phyloP scores from a whole-genome alignment of 1,140 invertebrate species.

The Dermatophagoides farinae region DNA sequence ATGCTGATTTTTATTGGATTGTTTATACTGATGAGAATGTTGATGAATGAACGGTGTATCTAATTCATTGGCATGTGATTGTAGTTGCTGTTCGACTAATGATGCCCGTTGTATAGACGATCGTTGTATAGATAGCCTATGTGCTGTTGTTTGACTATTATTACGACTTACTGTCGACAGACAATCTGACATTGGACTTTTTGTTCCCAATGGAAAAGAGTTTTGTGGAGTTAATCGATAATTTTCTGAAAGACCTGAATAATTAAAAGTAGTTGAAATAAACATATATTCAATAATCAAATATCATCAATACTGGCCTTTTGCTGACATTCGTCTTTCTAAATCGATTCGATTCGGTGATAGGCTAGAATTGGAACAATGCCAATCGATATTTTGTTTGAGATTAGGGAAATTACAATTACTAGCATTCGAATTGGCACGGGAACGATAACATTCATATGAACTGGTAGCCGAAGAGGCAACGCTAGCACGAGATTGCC shows the following conservation, averaged over 20 bases:
- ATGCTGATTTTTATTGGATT: slow-evolving; percentile 16
- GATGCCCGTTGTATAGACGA: background rate
- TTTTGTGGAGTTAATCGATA: slow-evolving; percentile 1
- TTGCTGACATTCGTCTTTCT: background rate
- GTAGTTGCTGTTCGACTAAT: background rate
- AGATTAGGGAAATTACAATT: slow-evolving; percentile 16
- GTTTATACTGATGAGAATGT: background rate
- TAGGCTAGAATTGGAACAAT: slow-evolving; percentile 12
- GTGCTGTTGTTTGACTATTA: background rate
- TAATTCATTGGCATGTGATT: background rate
- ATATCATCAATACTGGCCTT: background rate
- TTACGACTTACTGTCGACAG: background rate
- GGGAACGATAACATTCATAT: slow-evolving; percentile 10
- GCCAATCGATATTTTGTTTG: slow-evolving; percentile 13
- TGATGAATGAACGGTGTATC: background rate
- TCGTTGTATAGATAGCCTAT: background rate
- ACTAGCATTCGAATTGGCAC: slow-evolving; percentile 25
- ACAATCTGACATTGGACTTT: background rate
- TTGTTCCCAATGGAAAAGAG: background rate
- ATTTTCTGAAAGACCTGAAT: background rate
- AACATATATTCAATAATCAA: background rate
- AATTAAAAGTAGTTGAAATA: background rate
- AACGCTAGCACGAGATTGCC: slow-evolving; percentile 10
- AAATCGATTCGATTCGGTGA: background rate
- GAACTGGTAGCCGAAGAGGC: slow-evolving; percentile 4